Base-by-base conservation (phyloP, 2,113 vertebrate genomes). In the Carollia perspicillata region DNA sequence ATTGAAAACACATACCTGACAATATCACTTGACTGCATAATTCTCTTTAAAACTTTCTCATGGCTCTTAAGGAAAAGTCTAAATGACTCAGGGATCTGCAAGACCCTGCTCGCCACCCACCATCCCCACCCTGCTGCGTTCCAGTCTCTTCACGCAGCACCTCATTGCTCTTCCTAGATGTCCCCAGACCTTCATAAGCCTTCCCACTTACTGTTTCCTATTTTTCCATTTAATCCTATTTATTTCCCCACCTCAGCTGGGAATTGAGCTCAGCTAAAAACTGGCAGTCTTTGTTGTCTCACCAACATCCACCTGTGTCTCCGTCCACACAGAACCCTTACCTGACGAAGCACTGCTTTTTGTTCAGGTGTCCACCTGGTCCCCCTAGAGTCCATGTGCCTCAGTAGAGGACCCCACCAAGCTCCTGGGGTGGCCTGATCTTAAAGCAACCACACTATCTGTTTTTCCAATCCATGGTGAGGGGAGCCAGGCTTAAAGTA, bases 51-150 rank as follows among this genome's bases (percentile, higher is more conserved):
- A 80, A 93, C 28, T 1, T 47, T 53, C 40, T 60, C 7, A 51
- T n/a, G 17, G 14, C 65, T 90, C 40, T 86, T 90, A 94, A 66
- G 6, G n/a, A 37, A 26, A 85, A 85, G 16, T 35, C 22, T 11
- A 83, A 17, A 22, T 33, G 20, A 40, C 37, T 55, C 11, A 44
- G 8, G 13, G 26, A 5, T 63, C 71, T 13, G 1, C 13, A 69
- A 87, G 40, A 4, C 16, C 30, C 53, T 26, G 5, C 37, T 37
- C n/a, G 66, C 5, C 13, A 79, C 4, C 6, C 26, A 12, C 5
- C 13, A 11, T 26, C 28, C 4, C 5, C 28, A 26, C 6, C 1
- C 63, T 55, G 16, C 3, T 18, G 28, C 0, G 4, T 18, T 30
- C 63, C 26, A 47, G 23, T 60, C 69, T 49, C 81, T 74, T 33